Evolutionary conservation across 2,888 invertebrate genomes (phyloP), one percentile per base, ranked within the genome.

Genomic region (Platycheirus albimanus): DNA sequence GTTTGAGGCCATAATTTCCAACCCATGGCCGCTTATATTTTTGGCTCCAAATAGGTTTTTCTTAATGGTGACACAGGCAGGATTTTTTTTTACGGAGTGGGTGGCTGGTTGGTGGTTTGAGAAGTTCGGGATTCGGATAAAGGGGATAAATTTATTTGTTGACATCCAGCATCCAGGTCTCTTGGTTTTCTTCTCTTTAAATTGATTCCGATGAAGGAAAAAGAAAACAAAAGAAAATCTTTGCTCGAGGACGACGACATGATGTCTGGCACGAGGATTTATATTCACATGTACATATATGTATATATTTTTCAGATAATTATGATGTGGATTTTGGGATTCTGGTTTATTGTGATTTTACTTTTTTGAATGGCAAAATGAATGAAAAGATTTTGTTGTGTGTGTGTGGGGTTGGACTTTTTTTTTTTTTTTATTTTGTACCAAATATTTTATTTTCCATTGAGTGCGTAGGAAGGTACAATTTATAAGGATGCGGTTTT

Each of bases 181-280:
- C 19, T 28, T 28, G 15, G 38, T 7, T 78, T 72, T 67, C 52
- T 52, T 61, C 28, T 64, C 5, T 56, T 30, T 56, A 10, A 10
- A 72, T 78, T 72, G 58, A 67, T 78, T 78, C 19, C 1, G 5
- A 4, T 33, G 30, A 33, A 33, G 7, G 30, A 33, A 45, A 33
- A 49, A 36, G 4, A 56, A 38, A 28, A 28, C 8, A 5, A 28
- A 19, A 30, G 17, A 19, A 36, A 36, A 20, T 13, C 11, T 58
- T 63, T 3, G 56, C 41, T 58, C 49, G 41, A 43, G 41, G 41
- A 61, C 19, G 79, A 75, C 80, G 80, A 58, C 80, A 80, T 70
- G 58, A 75, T 70, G 80, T 80, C 80, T 80, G 64, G 80, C 69
- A 36, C 64, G 63, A 43, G 63, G 61, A 49, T 80, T 80, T 80